These are phyloP conservation scores for Amphimedon queenslandica DNA, from an alignment of 37 sponge, comb jelly and placozoan genomes.

Conservation along the genomic window DNA sequence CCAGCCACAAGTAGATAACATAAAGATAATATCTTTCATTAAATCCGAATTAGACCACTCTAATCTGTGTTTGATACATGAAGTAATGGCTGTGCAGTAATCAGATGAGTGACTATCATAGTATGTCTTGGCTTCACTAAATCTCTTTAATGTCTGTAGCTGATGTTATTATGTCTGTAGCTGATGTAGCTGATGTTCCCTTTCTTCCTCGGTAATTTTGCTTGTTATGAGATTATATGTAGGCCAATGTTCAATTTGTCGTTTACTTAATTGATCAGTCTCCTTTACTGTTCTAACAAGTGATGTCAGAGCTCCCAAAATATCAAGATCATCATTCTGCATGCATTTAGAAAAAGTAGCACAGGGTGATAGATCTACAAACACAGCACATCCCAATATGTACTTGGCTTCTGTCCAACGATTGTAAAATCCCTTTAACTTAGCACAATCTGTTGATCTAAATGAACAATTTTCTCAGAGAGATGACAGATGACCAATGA, in stretches of 20 bases:
- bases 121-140: slow-evolving; percentile 11
- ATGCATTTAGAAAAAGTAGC: slow-evolving; percentile 22
- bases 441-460: slow-evolving; percentile 44
- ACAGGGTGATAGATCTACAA: slow-evolving; percentile 44
- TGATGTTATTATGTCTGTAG: too few species aligned
- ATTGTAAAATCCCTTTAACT: slow-evolving; percentile 32
- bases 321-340: slow-evolving; percentile 20
- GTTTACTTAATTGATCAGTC: neutral
- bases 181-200: slow-evolving; percentile 10
- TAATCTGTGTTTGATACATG: too few species aligned
- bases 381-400: slow-evolving; percentile 58
- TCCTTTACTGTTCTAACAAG: slow-evolving; percentile 16
- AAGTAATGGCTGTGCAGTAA: too few species aligned
- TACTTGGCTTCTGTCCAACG: slow-evolving; percentile 65
- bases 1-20: slow-evolving; percentile 20
- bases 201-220: slow-evolving; percentile 10
- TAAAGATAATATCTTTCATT: slow-evolving; percentile 27
- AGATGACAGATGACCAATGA: slow-evolving; percentile 31
- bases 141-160: slow-evolving; percentile 14
- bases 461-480: slow-evolving; percentile 36
- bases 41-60: slow-evolving; percentile 16
- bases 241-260: neutral
- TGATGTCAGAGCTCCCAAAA: slow-evolving; percentile 12
- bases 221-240: slow-evolving; percentile 16
- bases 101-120: too few species aligned